Evolutionary conservation across 2,888 invertebrate species (phyloP), one percentile per base, ranked within the genome.

Genomic region (Monochamus alternatus): DNA sequence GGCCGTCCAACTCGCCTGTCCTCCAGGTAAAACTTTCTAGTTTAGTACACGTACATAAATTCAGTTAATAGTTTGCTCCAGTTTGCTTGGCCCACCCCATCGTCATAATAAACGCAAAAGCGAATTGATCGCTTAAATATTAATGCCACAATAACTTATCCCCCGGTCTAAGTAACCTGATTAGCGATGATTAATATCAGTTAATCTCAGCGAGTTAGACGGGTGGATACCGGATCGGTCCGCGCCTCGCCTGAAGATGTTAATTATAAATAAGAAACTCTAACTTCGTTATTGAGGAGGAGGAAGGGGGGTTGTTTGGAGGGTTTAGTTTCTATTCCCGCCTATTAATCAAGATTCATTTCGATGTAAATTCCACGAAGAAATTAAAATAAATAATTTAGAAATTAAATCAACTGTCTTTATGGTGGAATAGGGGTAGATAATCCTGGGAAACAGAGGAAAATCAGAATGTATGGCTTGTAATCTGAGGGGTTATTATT

Each of bases 1-100:
- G 7, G 95, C 95, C 66, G 95, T 96, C 55, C 96, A 96, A 80
- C 90, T 97, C 60, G 95, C 96, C 84, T 97, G 97, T 87, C 95
- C 95, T 72, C 93, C 94, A 89, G 95, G 95, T 92, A 89, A 79
- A 74, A 67, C 68, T 78, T 81, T 79, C 69, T 69, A 62, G 60
- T 69, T 72, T 68, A 74, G 68, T 68, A 74, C 60, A 65, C 68
- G 75, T 71, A 78, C 74, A 74, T 70, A 55, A 73, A 77, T 72
- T 75, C 70, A 75, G 77, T 77, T 74, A 79, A 76, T 74, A 78
- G 77, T 77, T 75, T 77, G 74, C 72, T 63, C 75, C 73, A 76
- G 66, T 75, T 73, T 72, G 66, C 66, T 14, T 5, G 47, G 14
- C 31, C 43, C 58, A 44, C 47, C 69, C 7, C 30, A 51, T 10